A percentile compares a stretch with the other conserved stretches of the same genome.
Conservation (phyloP, 2,888 invertebrate species). For the Nineta flava region DNA sequence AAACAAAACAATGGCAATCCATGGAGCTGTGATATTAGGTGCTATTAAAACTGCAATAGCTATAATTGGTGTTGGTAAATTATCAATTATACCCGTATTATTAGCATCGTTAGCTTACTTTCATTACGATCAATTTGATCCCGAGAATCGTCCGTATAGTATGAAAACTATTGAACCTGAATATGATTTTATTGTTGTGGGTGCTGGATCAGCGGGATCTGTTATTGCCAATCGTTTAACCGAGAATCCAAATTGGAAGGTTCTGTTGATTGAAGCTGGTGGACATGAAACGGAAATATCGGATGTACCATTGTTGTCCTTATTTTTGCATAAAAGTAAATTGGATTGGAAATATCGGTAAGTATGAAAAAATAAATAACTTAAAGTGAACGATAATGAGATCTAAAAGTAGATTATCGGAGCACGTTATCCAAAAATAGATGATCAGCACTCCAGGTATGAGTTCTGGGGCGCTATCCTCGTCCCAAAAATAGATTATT, state of each 20-base stretch:
- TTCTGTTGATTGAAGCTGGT: conserved; percentile 68
- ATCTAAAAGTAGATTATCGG: no score
- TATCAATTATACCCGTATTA: conserved; percentile 57
- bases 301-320: conserved; percentile 71
- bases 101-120: conserved; percentile 64
- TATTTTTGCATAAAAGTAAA: conserved; percentile 79
- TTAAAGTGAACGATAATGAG: no score
- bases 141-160: conserved; percentile 64
- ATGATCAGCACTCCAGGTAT: no score
- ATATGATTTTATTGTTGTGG: conserved; percentile 72
- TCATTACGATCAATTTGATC: conserved; percentile 72
- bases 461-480: no score
- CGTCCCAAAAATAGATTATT: no score
- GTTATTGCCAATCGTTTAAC: conserved; percentile 69
- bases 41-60: conserved; percentile 58
- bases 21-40: conserved; percentile 27
- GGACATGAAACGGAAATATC: conserved; percentile 77
- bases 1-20: not conserved
- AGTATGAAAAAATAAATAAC: conserved; percentile 21
- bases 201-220: conserved; percentile 72
- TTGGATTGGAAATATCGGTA: conserved; percentile 81
- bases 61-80: conserved; percentile 53
- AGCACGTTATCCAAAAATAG: no score
- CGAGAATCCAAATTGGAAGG: conserved; percentile 62
- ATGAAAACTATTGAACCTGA: conserved; percentile 44